Conservation (phyloP, 1,140 invertebrate genomes). For the Leptonema lineaticorne region DNA sequence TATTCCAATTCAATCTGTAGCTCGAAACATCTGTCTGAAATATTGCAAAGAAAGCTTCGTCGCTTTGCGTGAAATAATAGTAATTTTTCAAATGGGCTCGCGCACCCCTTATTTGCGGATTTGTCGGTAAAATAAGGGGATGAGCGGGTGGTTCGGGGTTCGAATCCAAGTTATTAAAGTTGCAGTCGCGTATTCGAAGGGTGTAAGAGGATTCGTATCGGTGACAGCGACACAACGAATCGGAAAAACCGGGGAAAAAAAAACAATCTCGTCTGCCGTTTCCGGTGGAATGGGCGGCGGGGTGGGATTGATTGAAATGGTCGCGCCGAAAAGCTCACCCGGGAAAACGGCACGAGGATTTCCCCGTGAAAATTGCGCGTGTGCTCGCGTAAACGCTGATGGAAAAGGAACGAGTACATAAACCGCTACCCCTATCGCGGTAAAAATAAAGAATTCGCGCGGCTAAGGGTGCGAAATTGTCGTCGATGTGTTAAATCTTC, state of each 20-base stretch:
- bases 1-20: background rate
- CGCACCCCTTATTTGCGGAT: slow-evolving; percentile 22
- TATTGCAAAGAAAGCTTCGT: background rate
- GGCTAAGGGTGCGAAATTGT: background rate
- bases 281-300: no score
- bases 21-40: background rate
- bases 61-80: slow-evolving; percentile 5
- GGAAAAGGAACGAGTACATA: background rate
- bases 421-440: no score
- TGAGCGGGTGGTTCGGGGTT: no score
- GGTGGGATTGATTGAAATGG: slow-evolving; percentile 12
- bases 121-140: background rate
- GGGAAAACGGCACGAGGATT: background rate
- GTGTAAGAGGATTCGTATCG: slow-evolving; percentile 24
- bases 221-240: slow-evolving; percentile 38
- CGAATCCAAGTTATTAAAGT: slow-evolving; percentile 40
- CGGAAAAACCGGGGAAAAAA: slow-evolving; percentile 14
- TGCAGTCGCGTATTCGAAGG: slow-evolving; percentile 14
- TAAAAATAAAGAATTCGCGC: background rate
- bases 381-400: no score
- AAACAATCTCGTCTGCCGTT: slow-evolving; percentile 9
- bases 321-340: slow-evolving; percentile 3
- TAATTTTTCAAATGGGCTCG: slow-evolving; percentile 33
- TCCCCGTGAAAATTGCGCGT: background rate
- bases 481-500: background rate